A percentile compares a stretch with the other conserved stretches of the same genome.
phyloP scores from a whole-genome alignment of 1,140 invertebrate species.

The Micrasema longulum region DNA sequence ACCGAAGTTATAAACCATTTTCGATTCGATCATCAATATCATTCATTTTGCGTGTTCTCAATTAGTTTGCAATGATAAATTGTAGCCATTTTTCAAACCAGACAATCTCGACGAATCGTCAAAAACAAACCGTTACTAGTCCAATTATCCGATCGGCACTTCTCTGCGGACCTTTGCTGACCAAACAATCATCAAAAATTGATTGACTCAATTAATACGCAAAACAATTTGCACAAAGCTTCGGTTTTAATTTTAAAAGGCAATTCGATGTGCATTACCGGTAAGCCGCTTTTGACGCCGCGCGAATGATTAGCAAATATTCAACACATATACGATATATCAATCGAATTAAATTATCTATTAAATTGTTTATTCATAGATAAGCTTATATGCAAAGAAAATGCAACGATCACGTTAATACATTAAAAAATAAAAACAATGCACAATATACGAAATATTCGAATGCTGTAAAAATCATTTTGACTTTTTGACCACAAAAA shows the following conservation, averaged over 20 bases:
- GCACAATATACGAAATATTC: too few relatives aligned
- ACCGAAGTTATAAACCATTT: neutral
- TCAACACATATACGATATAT: too few relatives aligned
- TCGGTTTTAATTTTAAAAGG: slow-evolving; percentile 21
- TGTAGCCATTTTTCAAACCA: neutral
- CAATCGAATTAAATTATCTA: too few relatives aligned
- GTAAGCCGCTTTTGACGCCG: slow-evolving; percentile 4
- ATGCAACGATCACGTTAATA: too few relatives aligned
- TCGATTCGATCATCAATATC: neutral
- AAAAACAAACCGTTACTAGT: slow-evolving; percentile 4
- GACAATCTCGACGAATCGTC: neutral
- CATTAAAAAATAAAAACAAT: too few relatives aligned
- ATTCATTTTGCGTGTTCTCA: too few relatives aligned
- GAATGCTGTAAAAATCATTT: too few relatives aligned
- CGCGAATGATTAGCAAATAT: too few relatives aligned
- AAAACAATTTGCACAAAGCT: slow-evolving; percentile 16
- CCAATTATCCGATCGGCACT: slow-evolving; percentile 19
- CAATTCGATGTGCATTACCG: slow-evolving; percentile 42
- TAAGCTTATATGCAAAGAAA: too few relatives aligned
- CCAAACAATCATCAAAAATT: slow-evolving; percentile 25
- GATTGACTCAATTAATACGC: slow-evolving; percentile 37
- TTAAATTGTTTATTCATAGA: too few relatives aligned
- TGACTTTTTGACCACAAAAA: too few relatives aligned
- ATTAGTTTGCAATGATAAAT: too few relatives aligned
- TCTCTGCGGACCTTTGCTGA: neutral